phyloP scores from a whole-genome alignment of 2,888 invertebrate species.

The Tipula unca region DNA sequence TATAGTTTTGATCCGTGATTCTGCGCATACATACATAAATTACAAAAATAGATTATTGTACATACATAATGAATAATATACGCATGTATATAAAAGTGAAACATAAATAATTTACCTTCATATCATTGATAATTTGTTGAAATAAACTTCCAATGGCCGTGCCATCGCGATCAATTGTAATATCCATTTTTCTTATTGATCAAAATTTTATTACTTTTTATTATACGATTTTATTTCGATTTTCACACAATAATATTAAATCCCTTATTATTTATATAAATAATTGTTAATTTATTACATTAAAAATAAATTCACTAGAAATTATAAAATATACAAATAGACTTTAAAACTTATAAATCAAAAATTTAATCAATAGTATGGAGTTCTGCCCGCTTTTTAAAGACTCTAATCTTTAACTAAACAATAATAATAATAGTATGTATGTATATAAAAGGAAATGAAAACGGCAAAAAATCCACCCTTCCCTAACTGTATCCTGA shows the following conservation, averaged over 20 bases:
- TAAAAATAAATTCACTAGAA: background rate
- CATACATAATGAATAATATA: background rate
- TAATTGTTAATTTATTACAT: background rate
- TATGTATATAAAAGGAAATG: background rate
- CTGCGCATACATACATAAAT: background rate
- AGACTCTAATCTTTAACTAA: background rate
- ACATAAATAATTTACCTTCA: constrained; percentile 69
- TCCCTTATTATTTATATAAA: background rate
- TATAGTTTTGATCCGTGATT: background rate
- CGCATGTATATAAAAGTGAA: background rate
- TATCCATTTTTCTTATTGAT: constrained; percentile 34
- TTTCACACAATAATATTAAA: background rate
- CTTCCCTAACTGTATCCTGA: background rate
- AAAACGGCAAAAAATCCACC: background rate
- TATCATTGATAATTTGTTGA: constrained; percentile 90
- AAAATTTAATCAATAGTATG: background rate
- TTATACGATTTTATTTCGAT: constrained; percentile 18
- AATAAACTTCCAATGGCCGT: constrained; percentile 88
- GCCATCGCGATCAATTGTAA: constrained; percentile 57
- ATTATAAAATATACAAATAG: background rate
- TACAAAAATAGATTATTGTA: background rate
- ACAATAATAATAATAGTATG: background rate
- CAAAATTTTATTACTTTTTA: constrained; percentile 23
- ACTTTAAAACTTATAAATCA: background rate
- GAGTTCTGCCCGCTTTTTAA: background rate